phyloP scores from a whole-genome alignment of 2,888 invertebrate species.

The Aporophyla nigra region DNA sequence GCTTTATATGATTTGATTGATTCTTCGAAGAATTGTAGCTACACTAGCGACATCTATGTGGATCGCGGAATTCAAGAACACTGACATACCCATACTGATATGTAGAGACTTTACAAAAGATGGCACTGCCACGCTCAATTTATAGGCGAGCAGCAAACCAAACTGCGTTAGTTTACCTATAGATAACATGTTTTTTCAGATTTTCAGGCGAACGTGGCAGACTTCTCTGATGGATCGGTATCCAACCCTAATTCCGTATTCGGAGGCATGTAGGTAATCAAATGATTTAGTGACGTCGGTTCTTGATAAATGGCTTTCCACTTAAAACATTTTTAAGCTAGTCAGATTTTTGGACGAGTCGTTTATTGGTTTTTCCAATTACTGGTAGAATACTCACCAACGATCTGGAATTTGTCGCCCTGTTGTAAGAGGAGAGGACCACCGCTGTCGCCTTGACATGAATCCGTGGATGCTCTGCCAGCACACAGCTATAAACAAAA shows the following conservation, averaged over 20 bases:
- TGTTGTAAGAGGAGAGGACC: slow-evolving; percentile 95
- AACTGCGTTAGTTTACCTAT: background rate
- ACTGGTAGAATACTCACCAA: slow-evolving; percentile 90
- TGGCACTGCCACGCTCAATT: slow-evolving; percentile 25
- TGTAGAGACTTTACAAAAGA: slow-evolving; percentile 24
- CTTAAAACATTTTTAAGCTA: background rate
- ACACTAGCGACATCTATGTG: slow-evolving; percentile 47
- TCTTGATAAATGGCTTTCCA: background rate
- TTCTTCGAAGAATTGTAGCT: background rate
- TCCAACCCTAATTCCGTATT: background rate
- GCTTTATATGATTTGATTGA: background rate
- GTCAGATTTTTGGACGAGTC: background rate
- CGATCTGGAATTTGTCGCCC: slow-evolving; percentile 95
- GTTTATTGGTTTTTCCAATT: background rate
- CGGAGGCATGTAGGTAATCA: background rate
- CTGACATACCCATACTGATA: too few species aligned
- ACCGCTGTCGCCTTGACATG: slow-evolving; percentile 97
- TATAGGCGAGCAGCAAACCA: background rate
- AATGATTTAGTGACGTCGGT: too few species aligned
- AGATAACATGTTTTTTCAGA: background rate
- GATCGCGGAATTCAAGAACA: background rate
- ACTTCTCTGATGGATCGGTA: background rate
- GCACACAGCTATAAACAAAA: slow-evolving; percentile 92
- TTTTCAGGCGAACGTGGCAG: background rate
- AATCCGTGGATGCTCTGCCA: slow-evolving; percentile 95